Percentiles rank a stretch among this genome's conserved stretches.
Evolutionary conservation across 2,888 invertebrate species (phyloP).

Genomic region (Spodoptera littoralis): DNA sequence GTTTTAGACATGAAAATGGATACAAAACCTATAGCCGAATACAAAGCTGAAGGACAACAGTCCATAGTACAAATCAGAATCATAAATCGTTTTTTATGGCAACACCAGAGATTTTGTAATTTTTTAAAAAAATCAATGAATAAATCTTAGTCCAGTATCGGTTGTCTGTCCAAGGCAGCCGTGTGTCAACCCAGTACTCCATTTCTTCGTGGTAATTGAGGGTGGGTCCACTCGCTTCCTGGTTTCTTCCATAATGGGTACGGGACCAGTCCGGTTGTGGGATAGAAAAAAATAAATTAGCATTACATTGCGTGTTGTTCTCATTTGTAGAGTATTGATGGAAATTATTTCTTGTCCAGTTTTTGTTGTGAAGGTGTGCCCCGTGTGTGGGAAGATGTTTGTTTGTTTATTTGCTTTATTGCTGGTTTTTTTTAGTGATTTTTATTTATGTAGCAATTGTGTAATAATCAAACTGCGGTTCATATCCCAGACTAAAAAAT

Average conservation of each 20-base stretch:
- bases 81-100: too few relatives aligned
- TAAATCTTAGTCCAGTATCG: too few relatives aligned
- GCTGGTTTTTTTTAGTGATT: too few relatives aligned
- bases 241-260: conserved; percentile 72
- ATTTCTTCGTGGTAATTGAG: conserved; percentile 82
- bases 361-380: conserved; percentile 19
- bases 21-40: too few relatives aligned
- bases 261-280: conserved; percentile 60
- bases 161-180: not conserved
- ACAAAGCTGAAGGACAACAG: too few relatives aligned
- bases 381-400: conserved; percentile 22
- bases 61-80: too few relatives aligned
- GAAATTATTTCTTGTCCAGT: conserved; percentile 43
- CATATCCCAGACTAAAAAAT: too few relatives aligned
- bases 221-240: conserved; percentile 73
- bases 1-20: too few relatives aligned
- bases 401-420: not conserved
- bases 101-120: too few relatives aligned
- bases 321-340: conserved; percentile 52
- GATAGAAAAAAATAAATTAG: conserved; percentile 67
- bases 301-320: conserved; percentile 48
- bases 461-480: too few relatives aligned
- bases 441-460: too few relatives aligned
- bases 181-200: conserved; percentile 64
- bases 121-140: too few relatives aligned